Evolutionary conservation across 2,113 vertebrate species (phyloP).

Genomic region (Scortum barcoo): DNA sequence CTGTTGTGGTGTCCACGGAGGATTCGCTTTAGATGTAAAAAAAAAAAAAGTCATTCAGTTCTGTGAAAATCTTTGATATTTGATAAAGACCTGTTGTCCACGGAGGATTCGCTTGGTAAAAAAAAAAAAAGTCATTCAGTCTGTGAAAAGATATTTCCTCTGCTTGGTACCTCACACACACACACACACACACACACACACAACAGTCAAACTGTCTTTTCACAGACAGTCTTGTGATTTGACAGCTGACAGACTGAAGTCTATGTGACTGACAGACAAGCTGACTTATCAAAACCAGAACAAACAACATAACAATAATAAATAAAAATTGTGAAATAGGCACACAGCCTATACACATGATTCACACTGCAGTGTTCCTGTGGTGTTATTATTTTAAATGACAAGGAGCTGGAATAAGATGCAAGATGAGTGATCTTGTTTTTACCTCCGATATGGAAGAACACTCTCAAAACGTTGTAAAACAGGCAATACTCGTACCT

Average conservation of each 20-base stretch:
- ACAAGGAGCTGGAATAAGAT: constrained; percentile 4
- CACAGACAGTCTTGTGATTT: constrained; percentile 19
- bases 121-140: constrained; percentile 15
- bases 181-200: not conserved
- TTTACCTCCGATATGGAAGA: not conserved
- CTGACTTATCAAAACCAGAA: constrained; percentile 42
- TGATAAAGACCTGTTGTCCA: constrained; percentile 51
- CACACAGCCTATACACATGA: constrained; percentile 3
- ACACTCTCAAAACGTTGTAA: not conserved
- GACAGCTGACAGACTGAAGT: constrained; percentile 50
- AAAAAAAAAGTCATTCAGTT: constrained; percentile 17
- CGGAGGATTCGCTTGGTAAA: constrained; percentile 39
- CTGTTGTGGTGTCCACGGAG: constrained; percentile 19
- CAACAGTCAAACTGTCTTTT: not conserved
- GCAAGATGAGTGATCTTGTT: not conserved
- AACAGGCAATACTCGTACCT: constrained; percentile 1
- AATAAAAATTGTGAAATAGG: constrained; percentile 36
- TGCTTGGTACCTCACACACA: constrained; percentile 5
- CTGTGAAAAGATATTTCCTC: constrained; percentile 18
- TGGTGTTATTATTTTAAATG: constrained; percentile 5
- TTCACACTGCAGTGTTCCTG: not conserved
- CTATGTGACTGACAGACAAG: constrained; percentile 46
- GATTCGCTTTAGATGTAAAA: constrained; percentile 45
- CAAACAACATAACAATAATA: constrained; percentile 34
- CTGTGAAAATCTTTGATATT: too few species aligned